Conservation (phyloP, 2,888 invertebrate species). For the Auanema freiburgensis region DNA sequence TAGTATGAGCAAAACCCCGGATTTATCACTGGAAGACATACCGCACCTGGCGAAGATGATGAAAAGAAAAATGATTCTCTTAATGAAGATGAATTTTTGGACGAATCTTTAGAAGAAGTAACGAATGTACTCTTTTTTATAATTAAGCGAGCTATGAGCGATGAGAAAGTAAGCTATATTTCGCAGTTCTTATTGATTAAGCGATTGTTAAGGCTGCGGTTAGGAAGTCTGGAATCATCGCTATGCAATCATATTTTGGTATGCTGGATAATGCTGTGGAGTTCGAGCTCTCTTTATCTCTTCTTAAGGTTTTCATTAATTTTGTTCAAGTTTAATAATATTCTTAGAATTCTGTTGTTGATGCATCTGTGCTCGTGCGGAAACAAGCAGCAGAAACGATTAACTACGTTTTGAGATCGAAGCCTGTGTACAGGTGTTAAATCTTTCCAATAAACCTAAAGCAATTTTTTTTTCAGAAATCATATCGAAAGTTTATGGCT, state of each 20-base stretch:
- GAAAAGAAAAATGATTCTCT: background rate
- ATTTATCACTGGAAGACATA: background rate
- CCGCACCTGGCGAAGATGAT: background rate
- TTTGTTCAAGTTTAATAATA: too few species aligned
- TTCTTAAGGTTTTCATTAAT: background rate
- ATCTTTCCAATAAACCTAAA: slow-evolving; percentile 27
- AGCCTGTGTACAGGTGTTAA: slow-evolving; percentile 67
- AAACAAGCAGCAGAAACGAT: slow-evolving; percentile 69
- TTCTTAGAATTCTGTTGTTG: slow-evolving; percentile 51
- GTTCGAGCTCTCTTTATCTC: background rate
- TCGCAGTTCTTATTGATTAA: background rate
- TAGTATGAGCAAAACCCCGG: too few species aligned
- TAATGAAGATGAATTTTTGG: background rate
- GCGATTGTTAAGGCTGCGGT: slow-evolving; percentile 13
- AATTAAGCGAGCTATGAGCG: too few species aligned
- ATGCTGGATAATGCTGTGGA: slow-evolving; percentile 3
- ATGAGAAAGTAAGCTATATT: too few species aligned
- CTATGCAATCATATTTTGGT: slow-evolving; percentile 6
- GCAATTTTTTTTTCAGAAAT: slow-evolving; percentile 8
- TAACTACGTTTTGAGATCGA: slow-evolving; percentile 67
- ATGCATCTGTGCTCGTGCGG: slow-evolving; percentile 69
- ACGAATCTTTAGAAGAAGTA: background rate
- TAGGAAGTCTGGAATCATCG: slow-evolving; percentile 16
- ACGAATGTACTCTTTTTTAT: too few species aligned
- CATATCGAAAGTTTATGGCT: slow-evolving; percentile 33